Percentiles rank a stretch among this genome's conserved stretches.
phyloP scores from a whole-genome alignment of 2,113 vertebrate genomes.

The Lamprotornis superbus region DNA sequence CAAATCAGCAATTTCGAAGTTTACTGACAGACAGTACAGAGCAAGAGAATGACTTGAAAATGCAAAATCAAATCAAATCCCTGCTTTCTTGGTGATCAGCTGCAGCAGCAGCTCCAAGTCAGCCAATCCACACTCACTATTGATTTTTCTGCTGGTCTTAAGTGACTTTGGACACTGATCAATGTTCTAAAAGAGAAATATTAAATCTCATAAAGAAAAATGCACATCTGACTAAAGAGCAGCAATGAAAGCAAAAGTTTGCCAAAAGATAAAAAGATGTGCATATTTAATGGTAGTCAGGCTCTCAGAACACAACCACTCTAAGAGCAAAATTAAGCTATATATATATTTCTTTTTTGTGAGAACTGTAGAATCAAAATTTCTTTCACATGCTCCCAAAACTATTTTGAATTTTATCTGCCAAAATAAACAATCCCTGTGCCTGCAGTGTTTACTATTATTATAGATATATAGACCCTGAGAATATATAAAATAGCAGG shows the following conservation, averaged over 20 bases:
- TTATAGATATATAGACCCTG: neutral
- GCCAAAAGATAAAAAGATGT: slow-evolving; percentile 39
- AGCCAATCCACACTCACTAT: slow-evolving; percentile 41
- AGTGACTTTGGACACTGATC: slow-evolving; percentile 70
- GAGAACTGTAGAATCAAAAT: neutral
- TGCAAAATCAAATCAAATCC: slow-evolving; percentile 58
- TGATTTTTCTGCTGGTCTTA: slow-evolving; percentile 68
- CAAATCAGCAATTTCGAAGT: slow-evolving; percentile 55
- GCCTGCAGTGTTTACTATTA: neutral
- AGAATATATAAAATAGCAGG: neutral
- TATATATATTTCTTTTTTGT: neutral
- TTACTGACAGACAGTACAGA: slow-evolving; percentile 48
- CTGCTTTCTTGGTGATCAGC: slow-evolving; percentile 57
- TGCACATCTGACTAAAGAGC: slow-evolving; percentile 48
- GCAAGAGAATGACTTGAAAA: slow-evolving; percentile 49
- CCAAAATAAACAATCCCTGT: neutral
- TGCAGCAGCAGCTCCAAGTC: slow-evolving; percentile 37
- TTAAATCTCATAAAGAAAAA: slow-evolving; percentile 65
- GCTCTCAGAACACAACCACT: neutral
- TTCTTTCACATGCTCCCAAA: neutral
- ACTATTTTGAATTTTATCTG: neutral
- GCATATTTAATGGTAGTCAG: neutral
- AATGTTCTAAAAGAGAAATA: slow-evolving; percentile 68
- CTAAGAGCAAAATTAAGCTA: neutral
- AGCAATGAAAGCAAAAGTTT: slow-evolving; percentile 15